Conservation (phyloP, 2,113 vertebrate species). For the Microtus oregoni region DNA sequence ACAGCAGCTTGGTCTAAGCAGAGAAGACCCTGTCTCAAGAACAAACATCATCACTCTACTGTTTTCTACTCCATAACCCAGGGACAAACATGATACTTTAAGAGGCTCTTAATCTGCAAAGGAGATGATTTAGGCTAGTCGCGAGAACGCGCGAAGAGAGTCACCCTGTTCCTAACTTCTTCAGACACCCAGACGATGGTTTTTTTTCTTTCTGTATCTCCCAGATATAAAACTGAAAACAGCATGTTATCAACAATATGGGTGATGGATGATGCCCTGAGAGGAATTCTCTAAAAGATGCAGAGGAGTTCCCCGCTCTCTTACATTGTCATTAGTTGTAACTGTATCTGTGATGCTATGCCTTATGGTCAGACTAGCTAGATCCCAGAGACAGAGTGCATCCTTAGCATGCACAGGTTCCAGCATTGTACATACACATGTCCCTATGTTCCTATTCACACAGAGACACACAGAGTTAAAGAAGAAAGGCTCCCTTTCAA, state of each 20-base stretch:
- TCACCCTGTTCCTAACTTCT: neutral
- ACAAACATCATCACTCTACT: neutral
- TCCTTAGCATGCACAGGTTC: neutral
- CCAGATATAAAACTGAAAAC: slow-evolving; percentile 25
- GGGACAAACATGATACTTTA: neutral
- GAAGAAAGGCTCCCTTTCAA: slow-evolving; percentile 4
- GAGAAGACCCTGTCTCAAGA: neutral
- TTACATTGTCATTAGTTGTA: slow-evolving; percentile 22
- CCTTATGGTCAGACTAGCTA: neutral
- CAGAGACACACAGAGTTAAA: neutral
- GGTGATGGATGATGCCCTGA: neutral
- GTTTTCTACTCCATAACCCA: neutral
- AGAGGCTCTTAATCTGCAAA: neutral
- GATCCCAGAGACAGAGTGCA: neutral
- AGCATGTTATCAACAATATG: neutral
- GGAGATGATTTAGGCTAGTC: neutral
- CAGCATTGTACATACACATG: neutral
- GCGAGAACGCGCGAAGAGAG: neutral
- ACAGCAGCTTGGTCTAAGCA: neutral
- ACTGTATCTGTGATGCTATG: neutral
- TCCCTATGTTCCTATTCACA: neutral
- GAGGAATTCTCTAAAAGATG: neutral
- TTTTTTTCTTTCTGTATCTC: slow-evolving; percentile 18
- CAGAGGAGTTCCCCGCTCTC: neutral
- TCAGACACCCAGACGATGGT: neutral